phyloP scores from a whole-genome alignment of 2,888 invertebrate genomes.

The Limnephilus lunatus region DNA sequence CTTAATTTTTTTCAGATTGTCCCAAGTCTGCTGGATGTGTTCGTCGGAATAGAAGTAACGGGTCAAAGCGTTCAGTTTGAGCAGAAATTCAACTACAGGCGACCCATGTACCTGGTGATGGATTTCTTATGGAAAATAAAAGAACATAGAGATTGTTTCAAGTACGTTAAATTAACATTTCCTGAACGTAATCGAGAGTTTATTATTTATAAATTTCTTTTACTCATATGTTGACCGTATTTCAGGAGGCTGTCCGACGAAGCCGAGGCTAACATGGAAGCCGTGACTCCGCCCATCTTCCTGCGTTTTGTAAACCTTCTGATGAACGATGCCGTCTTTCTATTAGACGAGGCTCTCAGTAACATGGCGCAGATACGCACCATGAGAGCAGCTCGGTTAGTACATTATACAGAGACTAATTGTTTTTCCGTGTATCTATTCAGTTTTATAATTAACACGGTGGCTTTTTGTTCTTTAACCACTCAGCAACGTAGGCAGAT shows the following conservation, averaged over 20 bases:
- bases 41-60: conserved; percentile 98
- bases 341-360: conserved; percentile 93
- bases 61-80: conserved; percentile 97
- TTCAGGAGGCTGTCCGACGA: conserved; percentile 84
- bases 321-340: conserved; percentile 97
- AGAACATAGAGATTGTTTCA: conserved; percentile 86
- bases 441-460: background rate
- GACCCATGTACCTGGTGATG: conserved; percentile 96
- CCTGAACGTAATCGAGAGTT: background rate
- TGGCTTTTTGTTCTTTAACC: background rate
- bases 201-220: background rate
- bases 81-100: conserved; percentile 96
- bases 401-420: conserved; percentile 26
- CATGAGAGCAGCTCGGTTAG: conserved; percentile 85
- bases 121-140: conserved; percentile 92
- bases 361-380: conserved; percentile 93
- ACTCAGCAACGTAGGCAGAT: too few species aligned
- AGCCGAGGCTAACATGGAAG: conserved; percentile 93
- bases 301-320: conserved; percentile 96
- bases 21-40: conserved; percentile 89
- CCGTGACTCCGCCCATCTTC: conserved; percentile 93
- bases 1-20: conserved; percentile 79
- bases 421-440: background rate
- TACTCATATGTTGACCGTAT: conserved; percentile 55
- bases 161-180: conserved; percentile 74